Percentiles rank a stretch among this genome's conserved stretches.
These are phyloP conservation scores for Scophthalmus maximus DNA, from an alignment of 2,113 vertebrate species.

Conservation along the genomic window DNA sequence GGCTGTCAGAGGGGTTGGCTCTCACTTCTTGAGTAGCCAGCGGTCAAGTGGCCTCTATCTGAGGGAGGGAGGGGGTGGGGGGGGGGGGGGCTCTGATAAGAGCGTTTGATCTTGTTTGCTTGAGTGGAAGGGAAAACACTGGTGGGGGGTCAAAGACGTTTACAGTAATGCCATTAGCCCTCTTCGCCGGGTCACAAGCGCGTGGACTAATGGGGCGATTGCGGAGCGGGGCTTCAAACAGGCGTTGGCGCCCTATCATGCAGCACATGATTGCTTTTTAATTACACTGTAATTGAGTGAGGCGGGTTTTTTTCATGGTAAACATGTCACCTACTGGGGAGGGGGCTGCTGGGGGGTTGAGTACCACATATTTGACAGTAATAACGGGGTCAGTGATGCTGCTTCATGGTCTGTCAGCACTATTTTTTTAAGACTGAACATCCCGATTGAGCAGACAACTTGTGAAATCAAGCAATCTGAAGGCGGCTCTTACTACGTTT, in stretches of 20 bases:
- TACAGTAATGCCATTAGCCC: slow-evolving; percentile 61
- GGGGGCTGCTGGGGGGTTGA: background rate
- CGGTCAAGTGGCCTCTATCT: slow-evolving; percentile 49
- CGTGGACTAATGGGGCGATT: slow-evolving; percentile 25
- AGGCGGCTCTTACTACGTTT: no score
- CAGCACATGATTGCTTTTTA: slow-evolving; percentile 51
- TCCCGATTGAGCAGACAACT: no score
- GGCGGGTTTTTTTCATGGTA: slow-evolving; percentile 17
- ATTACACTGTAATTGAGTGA: slow-evolving; percentile 39
- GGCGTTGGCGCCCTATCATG: slow-evolving; percentile 34
- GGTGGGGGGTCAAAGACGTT: slow-evolving; percentile 46
- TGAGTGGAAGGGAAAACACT: slow-evolving; percentile 58
- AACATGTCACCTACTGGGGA: slow-evolving; percentile 6
- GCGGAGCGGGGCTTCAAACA: slow-evolving; percentile 29
- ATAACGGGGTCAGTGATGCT: no score
- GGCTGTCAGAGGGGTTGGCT: slow-evolving; percentile 27
- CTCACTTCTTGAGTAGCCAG: slow-evolving; percentile 33
- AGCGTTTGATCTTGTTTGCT: slow-evolving; percentile 67
- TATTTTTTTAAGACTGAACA: no score
- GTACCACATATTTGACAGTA: no score
- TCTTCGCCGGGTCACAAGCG: slow-evolving; percentile 48
- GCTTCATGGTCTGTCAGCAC: no score
- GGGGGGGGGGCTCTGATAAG: slow-evolving; percentile 57
- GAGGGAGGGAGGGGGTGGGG: no score
- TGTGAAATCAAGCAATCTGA: no score